Conservation (phyloP, 2,113 vertebrate species). For the Sinocyclocheilus maitianheensis region DNA sequence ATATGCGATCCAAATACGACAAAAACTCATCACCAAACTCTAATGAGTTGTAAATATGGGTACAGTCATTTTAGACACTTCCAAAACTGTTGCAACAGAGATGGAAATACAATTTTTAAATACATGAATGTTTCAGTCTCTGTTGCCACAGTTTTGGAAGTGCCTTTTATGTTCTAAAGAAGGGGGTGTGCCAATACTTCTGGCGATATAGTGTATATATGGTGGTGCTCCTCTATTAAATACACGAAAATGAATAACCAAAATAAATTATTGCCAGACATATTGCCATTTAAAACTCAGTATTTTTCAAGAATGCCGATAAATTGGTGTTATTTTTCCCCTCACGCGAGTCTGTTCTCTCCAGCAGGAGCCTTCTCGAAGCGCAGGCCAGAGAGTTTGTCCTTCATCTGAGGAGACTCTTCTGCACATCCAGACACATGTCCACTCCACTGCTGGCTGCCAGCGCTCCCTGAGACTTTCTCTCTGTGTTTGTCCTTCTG, state of each 20-base stretch:
- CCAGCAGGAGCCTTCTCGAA: constrained; percentile 82
- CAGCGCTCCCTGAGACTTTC: neutral
- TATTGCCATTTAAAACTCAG: neutral
- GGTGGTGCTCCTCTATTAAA: neutral
- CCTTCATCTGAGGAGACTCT: constrained; percentile 11
- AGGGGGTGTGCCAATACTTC: no score
- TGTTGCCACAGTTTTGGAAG: no score
- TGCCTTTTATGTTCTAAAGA: no score
- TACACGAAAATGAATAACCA: neutral
- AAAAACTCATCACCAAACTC: no score
- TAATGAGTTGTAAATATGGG: no score
- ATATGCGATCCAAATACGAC: no score
- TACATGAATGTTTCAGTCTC: no score
- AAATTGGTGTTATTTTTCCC: constrained; percentile 45
- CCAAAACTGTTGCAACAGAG: no score
- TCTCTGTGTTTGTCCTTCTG: neutral
- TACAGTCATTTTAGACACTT: no score
- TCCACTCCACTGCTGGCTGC: neutral
- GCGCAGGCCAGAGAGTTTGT: constrained; percentile 67
- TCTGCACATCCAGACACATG: neutral
- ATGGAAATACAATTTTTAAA: no score
- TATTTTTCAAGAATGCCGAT: neutral
- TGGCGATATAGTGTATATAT: no score
- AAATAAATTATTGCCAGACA: neutral
- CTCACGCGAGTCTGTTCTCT: constrained; percentile 86